A percentile compares a stretch with the other conserved stretches of the same genome.
These are phyloP conservation scores for Actenoides lindsayi DNA, from an alignment of 2,113 vertebrate genomes.

Conservation along the genomic window DNA sequence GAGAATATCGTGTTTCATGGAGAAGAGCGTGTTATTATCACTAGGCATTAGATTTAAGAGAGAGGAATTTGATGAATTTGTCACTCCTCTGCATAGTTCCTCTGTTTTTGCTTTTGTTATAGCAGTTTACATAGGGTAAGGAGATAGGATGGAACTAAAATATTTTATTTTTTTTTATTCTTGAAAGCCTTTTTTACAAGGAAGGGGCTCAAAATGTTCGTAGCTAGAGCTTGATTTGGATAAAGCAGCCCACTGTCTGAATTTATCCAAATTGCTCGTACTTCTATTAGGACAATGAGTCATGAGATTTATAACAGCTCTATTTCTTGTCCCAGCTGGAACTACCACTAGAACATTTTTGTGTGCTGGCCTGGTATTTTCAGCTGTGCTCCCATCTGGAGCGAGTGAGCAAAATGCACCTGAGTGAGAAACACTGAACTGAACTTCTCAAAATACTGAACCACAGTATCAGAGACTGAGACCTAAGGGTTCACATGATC, in stretches of 20 bases:
- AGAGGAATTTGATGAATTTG: slow-evolving; percentile 44
- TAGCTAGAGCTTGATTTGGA: not conserved
- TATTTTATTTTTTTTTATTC: not conserved
- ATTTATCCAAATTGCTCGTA: not conserved
- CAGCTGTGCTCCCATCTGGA: not conserved
- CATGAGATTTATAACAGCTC: not conserved
- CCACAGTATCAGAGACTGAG: not conserved
- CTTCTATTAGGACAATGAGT: not conserved
- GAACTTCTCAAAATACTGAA: not conserved
- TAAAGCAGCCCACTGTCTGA: not conserved
- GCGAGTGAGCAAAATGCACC: not conserved
- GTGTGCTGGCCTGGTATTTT: not conserved
- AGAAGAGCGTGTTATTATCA: slow-evolving; percentile 2
- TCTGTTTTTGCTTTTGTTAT: slow-evolving; percentile 21
- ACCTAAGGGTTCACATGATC: not conserved
- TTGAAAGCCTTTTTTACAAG: not conserved
- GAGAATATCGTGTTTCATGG: slow-evolving; percentile 5
- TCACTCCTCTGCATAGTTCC: not conserved
- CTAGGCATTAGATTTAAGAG: not conserved
- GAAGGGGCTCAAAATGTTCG: not conserved
- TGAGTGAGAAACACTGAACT: not conserved
- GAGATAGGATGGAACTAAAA: not conserved
- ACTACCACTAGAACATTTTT: not conserved
- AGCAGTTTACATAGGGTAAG: not conserved
- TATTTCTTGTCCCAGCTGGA: slow-evolving; percentile 10